phyloP scores from a whole-genome alignment of 2,888 invertebrate genomes.

The Chloromyia formosa region DNA sequence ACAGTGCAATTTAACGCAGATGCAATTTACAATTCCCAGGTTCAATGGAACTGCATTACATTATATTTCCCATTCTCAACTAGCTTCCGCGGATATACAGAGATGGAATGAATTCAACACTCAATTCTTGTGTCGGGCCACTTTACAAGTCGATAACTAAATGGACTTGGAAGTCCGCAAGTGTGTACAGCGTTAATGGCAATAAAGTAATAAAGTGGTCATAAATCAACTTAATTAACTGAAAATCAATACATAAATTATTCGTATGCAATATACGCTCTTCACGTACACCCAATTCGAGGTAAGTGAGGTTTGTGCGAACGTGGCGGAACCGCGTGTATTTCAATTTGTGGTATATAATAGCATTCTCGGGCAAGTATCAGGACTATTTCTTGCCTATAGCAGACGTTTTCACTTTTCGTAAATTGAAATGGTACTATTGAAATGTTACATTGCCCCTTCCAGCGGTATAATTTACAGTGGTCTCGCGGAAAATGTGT shows the following conservation, averaged over 20 bases:
- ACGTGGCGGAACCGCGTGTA: no score
- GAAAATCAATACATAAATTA: slow-evolving; percentile 61
- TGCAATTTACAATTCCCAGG: no score
- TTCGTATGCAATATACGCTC: slow-evolving; percentile 35
- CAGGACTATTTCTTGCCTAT: background rate
- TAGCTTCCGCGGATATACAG: background rate
- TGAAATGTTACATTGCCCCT: slow-evolving; percentile 26
- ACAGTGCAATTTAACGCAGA: no score
- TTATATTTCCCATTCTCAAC: background rate
- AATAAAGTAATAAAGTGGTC: slow-evolving; percentile 58
- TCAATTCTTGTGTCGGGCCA: background rate
- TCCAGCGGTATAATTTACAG: no score
- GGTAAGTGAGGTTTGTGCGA: no score
- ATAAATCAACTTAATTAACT: slow-evolving; percentile 61
- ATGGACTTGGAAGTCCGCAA: slow-evolving; percentile 4
- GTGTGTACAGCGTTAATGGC: slow-evolving; percentile 51
- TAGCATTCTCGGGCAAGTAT: no score
- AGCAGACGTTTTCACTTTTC: slow-evolving; percentile 19
- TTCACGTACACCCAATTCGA: background rate
- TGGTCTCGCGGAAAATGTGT: no score
- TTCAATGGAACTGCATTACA: no score
- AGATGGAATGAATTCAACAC: background rate
- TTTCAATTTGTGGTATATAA: no score
- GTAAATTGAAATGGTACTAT: slow-evolving; percentile 33
- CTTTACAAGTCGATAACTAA: slow-evolving; percentile 17